A percentile compares a stretch with the other conserved stretches of the same genome.
Evolutionary conservation across 2,888 invertebrate genomes (phyloP).

Genomic region (Rosalia funebris): DNA sequence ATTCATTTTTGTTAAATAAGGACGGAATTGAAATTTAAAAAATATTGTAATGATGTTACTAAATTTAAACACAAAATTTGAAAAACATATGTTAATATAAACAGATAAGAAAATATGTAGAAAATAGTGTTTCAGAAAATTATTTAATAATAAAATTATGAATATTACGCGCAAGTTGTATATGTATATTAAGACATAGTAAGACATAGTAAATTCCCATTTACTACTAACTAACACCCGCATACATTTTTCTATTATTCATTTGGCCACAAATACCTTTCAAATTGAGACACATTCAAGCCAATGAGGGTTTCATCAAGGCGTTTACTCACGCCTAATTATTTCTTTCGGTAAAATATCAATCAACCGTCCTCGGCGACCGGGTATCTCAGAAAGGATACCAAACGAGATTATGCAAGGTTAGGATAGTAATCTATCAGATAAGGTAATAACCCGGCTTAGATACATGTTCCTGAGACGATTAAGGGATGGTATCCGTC

Average conservation of each 20-base stretch:
- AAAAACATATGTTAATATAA: too few species aligned
- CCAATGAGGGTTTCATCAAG: not conserved
- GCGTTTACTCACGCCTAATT: conserved; percentile 7
- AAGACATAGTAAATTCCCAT: not conserved
- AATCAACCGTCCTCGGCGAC: conserved; percentile 3
- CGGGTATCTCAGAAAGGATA: not conserved
- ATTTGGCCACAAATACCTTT: not conserved
- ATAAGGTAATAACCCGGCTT: conserved; percentile 41
- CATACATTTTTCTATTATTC: not conserved
- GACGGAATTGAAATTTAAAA: too few species aligned
- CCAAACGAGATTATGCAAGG: conserved; percentile 28
- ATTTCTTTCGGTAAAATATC: conserved; percentile 20
- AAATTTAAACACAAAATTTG: too few species aligned
- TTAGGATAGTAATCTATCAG: conserved; percentile 36
- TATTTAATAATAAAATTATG: too few species aligned
- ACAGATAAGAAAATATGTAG: too few species aligned
- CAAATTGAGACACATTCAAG: not conserved
- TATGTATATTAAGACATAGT: too few species aligned
- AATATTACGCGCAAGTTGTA: too few species aligned
- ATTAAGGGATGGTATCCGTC: conserved; percentile 34
- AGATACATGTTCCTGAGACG: conserved; percentile 36
- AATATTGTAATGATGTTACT: too few species aligned
- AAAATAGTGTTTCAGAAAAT: too few species aligned
- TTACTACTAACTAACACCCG: not conserved
- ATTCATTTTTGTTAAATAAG: too few species aligned